Percentiles rank a stretch among this genome's conserved stretches.
These are phyloP conservation scores for Gila robusta DNA, from an alignment of 2,797 vertebrate species.

Conservation along the genomic window DNA sequence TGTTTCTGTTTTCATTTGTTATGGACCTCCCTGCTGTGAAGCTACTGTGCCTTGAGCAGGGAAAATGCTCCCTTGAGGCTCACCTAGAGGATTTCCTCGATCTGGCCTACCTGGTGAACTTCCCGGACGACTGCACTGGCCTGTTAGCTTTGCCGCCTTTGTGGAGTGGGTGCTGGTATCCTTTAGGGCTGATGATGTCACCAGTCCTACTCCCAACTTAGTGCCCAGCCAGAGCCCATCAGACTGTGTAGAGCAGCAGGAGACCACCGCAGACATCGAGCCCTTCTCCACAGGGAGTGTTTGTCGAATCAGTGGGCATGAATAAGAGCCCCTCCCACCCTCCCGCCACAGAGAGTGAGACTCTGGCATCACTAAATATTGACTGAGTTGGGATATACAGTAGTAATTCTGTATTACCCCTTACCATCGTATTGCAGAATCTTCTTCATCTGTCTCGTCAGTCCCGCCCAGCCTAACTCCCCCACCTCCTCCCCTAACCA, in stretches of 20 bases:
- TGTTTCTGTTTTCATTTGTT: too few species aligned
- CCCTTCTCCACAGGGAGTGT: too few species aligned
- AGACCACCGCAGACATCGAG: background rate
- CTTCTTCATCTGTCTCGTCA: too few species aligned
- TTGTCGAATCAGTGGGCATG: too few species aligned
- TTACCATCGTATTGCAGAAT: too few species aligned
- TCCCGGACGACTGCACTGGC: background rate
- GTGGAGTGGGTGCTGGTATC: background rate
- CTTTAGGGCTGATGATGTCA: background rate
- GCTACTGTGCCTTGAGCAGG: background rate
- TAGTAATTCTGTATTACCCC: too few species aligned
- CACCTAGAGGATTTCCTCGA: background rate
- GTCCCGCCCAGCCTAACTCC: background rate
- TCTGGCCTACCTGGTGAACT: background rate
- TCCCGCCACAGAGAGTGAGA: too few species aligned
- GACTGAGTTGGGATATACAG: too few species aligned
- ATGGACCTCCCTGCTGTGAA: background rate
- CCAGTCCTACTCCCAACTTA: background rate
- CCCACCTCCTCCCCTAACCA: too few species aligned
- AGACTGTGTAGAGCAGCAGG: background rate
- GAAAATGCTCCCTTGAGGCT: background rate
- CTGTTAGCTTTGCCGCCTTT: background rate
- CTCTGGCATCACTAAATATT: too few species aligned
- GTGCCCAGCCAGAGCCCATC: background rate
- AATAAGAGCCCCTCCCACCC: too few species aligned